These are phyloP conservation scores for Abramis brama DNA, from an alignment of 2,113 vertebrate genomes.

Conservation along the genomic window DNA sequence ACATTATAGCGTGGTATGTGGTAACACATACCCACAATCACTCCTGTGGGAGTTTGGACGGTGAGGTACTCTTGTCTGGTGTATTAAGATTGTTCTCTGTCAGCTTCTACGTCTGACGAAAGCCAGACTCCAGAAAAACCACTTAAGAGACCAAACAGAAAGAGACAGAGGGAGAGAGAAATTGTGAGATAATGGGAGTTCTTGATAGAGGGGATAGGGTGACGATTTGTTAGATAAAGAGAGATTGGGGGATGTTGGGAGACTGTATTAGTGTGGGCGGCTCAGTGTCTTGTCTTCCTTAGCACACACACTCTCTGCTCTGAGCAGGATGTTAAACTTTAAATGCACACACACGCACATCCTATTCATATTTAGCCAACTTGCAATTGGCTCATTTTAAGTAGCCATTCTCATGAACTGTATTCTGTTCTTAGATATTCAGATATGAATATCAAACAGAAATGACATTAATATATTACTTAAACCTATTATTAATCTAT, in stretches of 20 bases:
- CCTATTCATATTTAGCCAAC: neutral
- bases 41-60: neutral
- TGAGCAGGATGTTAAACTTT: slow-evolving; percentile 30
- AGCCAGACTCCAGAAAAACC: slow-evolving; percentile 6
- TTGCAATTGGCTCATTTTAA: neutral
- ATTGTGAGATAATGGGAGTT: slow-evolving; percentile 13
- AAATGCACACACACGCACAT: neutral
- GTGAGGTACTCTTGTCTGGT: slow-evolving; percentile 16
- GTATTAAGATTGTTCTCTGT: neutral
- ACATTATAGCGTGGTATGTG: neutral
- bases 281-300: slow-evolving; percentile 4
- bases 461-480: neutral
- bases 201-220: neutral
- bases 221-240: slow-evolving; percentile 21
- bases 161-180: slow-evolving; percentile 8
- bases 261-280: neutral
- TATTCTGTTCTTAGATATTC: neutral
- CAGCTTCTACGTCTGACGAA: slow-evolving; percentile 8
- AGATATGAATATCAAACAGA: neutral
- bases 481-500: neutral
- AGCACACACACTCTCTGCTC: slow-evolving; percentile 12
- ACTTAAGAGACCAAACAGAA: neutral
- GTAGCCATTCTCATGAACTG: neutral
- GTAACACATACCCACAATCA: neutral
- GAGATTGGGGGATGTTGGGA: slow-evolving; percentile 1